Evolutionary conservation across 2,113 vertebrate genomes (phyloP), one percentile per base, ranked within the genome.

Genomic region (Serinus canaria): DNA sequence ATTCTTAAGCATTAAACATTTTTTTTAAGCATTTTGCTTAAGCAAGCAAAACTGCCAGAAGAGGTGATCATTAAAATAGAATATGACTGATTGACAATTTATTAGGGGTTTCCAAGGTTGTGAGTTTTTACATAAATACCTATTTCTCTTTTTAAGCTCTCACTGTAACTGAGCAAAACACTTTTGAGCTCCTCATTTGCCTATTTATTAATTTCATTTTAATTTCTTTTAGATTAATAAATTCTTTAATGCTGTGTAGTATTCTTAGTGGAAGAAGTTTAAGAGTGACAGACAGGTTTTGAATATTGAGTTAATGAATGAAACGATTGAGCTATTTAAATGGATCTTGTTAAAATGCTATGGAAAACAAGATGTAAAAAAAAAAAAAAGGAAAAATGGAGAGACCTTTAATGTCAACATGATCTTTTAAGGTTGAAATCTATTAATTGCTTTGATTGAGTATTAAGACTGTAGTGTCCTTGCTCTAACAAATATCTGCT

Each of bases 401-500:
- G 30, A 62, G 18, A 64, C 59, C 33, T 94, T 81, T 81, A 90
- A 58, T 83, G 41, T 91, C 67, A 94, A 81, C 21, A 47, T 72
- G 50, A 41, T 72, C 11, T 89, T 93, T 85, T 78, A 59, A 89
- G 72, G 19, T 77, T 87, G 35, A 83, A 96, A 89, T 64, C n/a
- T 64, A 91, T 16, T 60, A 74, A 60, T 43, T 86, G 8, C 39
- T 88, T 94, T 88, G n/a, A 89, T 78, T 90, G 46, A 90, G 31
- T 94, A 82, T 82, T 90, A 89, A 63, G 13, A 33, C 28, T 84
- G 27, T 19, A 63, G 21, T 4, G 9, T 90, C 84, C 44, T 79
- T 88, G 79, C 30, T 89, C 70, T 95, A 62, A 76, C 20, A 94
- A 79, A 53, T 84, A 69, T 94, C 52, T 91, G 14, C 62, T 83